Evolutionary conservation across 2,797 vertebrate species (phyloP).

Genomic region (Lutjanus argentimaculatus): DNA sequence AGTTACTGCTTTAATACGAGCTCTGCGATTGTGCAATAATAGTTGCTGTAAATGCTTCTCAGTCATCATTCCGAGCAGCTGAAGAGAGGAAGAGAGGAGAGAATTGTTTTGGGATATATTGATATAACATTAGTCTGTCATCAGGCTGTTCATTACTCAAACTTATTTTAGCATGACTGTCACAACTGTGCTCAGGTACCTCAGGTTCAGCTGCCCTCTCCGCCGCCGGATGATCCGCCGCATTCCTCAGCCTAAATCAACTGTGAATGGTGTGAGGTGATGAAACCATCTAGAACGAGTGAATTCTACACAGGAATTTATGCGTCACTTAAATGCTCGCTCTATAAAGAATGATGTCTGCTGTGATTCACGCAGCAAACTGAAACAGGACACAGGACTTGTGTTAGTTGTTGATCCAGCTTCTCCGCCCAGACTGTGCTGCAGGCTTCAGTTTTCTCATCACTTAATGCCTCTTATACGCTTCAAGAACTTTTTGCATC

Average conservation of each 20-base stretch:
- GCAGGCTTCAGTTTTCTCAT: conserved; percentile 50
- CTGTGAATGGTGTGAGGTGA: conserved; percentile 75
- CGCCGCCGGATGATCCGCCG: conserved; percentile 63
- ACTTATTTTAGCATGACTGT: conserved; percentile 72
- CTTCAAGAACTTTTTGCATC: conserved; percentile 42
- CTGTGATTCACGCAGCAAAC: neutral
- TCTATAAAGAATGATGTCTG: neutral
- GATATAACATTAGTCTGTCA: conserved; percentile 76
- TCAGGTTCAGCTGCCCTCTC: conserved; percentile 54
- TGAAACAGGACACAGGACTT: conserved; percentile 31
- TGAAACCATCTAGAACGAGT: conserved; percentile 75
- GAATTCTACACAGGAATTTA: conserved; percentile 51
- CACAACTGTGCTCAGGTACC: conserved; percentile 77
- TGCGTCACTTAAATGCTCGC: conserved; percentile 17
- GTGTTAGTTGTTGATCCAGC: conserved; percentile 16
- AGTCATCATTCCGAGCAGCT: conserved; percentile 50
- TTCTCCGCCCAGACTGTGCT: conserved; percentile 32
- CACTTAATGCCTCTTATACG: conserved; percentile 42
- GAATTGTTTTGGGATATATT: conserved; percentile 54
- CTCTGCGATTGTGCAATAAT: neutral
- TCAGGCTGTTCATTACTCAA: conserved; percentile 73
- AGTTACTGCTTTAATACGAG: neutral
- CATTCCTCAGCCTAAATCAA: conserved; percentile 75
- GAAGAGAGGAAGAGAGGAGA: conserved; percentile 13
- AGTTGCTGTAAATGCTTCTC: conserved; percentile 14